Conservation (phyloP, 2,888 invertebrate genomes). For the Agrilus cyanescens region DNA sequence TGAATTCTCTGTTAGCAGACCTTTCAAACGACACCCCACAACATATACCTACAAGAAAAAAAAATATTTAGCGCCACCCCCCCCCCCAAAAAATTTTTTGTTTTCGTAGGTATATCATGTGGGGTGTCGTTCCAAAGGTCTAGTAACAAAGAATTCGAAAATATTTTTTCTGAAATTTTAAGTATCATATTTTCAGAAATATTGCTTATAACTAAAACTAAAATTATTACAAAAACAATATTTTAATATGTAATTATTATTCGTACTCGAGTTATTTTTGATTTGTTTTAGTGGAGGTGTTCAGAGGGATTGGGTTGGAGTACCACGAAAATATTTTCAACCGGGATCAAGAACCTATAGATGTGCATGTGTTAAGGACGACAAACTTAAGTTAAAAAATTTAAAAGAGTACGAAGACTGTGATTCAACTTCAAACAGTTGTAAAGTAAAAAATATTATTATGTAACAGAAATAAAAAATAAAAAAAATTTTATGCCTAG, state of each 20-base stretch:
- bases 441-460: conserved; percentile 34
- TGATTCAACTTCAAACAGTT: conserved; percentile 41
- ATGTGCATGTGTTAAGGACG: conserved; percentile 69
- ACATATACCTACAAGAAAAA: too few species aligned
- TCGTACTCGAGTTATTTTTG: conserved; percentile 10
- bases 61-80: background rate
- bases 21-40: too few species aligned
- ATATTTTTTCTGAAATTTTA: too few species aligned
- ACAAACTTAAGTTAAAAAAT: conserved; percentile 37
- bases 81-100: background rate
- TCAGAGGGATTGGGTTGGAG: conserved; percentile 74
- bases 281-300: conserved; percentile 72
- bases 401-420: conserved; percentile 58
- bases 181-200: too few species aligned
- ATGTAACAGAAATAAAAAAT: too few species aligned
- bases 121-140: too few species aligned
- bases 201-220: too few species aligned
- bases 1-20: too few species aligned
- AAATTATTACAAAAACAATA: too few species aligned
- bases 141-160: too few species aligned
- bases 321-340: conserved; percentile 72
- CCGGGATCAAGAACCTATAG: conserved; percentile 53
- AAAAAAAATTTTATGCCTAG: too few species aligned
- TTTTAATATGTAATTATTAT: background rate
- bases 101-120: too few species aligned